These are phyloP conservation scores for Copidosoma aretas DNA, from an alignment of 2,888 invertebrate genomes.

Conservation along the genomic window DNA sequence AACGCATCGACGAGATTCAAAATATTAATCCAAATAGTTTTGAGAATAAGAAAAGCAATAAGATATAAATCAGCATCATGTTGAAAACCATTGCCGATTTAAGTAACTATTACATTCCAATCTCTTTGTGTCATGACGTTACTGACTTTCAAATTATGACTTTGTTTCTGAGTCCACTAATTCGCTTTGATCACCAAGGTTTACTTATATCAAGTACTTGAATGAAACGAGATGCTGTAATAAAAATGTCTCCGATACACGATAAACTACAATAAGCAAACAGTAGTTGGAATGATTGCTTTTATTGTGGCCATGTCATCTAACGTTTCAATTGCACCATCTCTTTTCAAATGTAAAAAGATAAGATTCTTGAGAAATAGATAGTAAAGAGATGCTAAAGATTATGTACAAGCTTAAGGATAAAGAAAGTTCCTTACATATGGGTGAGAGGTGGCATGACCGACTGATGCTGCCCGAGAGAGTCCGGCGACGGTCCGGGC, in stretches of 20 bases:
- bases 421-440: slow-evolving; percentile 66
- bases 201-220: slow-evolving; percentile 12
- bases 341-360: too few species aligned
- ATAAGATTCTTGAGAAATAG: neutral
- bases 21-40: too few species aligned
- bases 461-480: slow-evolving; percentile 63
- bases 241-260: too few species aligned
- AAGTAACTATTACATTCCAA: slow-evolving; percentile 7
- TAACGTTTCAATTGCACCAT: too few species aligned
- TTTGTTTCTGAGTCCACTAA: neutral
- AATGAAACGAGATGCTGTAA: slow-evolving; percentile 20
- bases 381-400: neutral
- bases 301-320: too few species aligned
- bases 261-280: too few species aligned
- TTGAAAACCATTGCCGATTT: too few species aligned
- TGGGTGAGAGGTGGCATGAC: slow-evolving; percentile 67
- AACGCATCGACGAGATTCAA: too few species aligned
- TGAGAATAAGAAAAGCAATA: too few species aligned
- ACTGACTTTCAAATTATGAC: slow-evolving; percentile 13
- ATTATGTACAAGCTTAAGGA: neutral
- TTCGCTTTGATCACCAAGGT: slow-evolving; percentile 5
- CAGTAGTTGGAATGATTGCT: too few species aligned
- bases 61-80: too few species aligned
- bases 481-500: slow-evolving; percentile 71
- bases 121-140: slow-evolving; percentile 18